Evolutionary conservation across 2,113 vertebrate species (phyloP).

Genomic region (Limnothrissa miodon): DNA sequence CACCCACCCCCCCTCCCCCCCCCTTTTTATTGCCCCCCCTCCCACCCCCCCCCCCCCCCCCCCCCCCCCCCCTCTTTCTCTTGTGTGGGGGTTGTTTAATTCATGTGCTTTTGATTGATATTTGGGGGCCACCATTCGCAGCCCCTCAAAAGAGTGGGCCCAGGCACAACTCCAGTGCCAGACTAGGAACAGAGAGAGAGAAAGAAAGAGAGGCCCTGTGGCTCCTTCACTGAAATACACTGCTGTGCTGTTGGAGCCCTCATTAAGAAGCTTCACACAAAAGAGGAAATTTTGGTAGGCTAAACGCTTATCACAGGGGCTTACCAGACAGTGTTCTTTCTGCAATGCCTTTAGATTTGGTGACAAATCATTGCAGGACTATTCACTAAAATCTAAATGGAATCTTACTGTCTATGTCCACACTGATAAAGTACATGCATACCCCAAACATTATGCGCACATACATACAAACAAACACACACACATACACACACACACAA

Average conservation of each 20-base stretch:
- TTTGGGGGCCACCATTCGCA: not conserved
- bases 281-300: not conserved
- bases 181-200: slow-evolving; percentile 25
- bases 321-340: not conserved
- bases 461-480: not conserved
- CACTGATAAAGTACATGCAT: not conserved
- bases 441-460: slow-evolving; percentile 1
- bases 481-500: not conserved
- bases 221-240: not conserved
- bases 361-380: not conserved
- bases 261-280: not conserved
- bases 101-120: slow-evolving; percentile 14
- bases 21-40: not conserved
- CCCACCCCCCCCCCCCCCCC: not conserved
- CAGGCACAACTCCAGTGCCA: not conserved
- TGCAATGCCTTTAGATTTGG: not conserved
- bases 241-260: not conserved
- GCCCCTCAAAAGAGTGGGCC: not conserved
- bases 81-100: slow-evolving; percentile 20
- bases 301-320: not conserved
- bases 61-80: not conserved
- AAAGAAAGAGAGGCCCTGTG: not conserved
- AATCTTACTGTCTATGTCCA: slow-evolving; percentile 2
- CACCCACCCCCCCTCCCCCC: slow-evolving; percentile 22
- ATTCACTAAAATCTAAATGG: not conserved